Percentiles rank a stretch among this genome's conserved stretches.
phyloP scores from a whole-genome alignment of 2,113 vertebrate species.

The Chrysochloris asiatica region DNA sequence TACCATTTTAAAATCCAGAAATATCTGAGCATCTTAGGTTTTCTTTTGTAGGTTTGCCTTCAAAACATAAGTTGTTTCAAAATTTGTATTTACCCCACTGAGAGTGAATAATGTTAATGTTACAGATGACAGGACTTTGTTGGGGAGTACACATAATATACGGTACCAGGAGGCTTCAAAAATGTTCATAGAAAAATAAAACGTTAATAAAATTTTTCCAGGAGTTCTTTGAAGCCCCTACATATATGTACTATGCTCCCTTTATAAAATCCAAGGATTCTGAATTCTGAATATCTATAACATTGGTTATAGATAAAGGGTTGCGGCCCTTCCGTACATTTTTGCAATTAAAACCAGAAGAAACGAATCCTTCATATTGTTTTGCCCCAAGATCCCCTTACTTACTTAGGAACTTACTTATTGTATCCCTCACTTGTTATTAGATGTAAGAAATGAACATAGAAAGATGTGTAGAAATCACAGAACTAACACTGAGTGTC shows the following conservation, averaged over 20 bases:
- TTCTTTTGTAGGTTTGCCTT: slow-evolving; percentile 5
- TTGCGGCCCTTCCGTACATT: not conserved
- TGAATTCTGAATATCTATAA: slow-evolving; percentile 41
- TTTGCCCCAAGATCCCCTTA: not conserved
- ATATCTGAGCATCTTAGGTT: not conserved
- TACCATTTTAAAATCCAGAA: slow-evolving; percentile 24
- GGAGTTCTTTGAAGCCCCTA: too few relatives aligned
- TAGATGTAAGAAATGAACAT: not conserved
- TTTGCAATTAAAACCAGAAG: not conserved
- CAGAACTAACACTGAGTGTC: not conserved
- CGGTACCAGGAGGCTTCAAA: too few relatives aligned
- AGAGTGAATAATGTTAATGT: not conserved
- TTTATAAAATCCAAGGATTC: slow-evolving; percentile 12
- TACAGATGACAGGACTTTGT: not conserved
- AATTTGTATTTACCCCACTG: slow-evolving; percentile 9
- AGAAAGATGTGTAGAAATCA: not conserved
- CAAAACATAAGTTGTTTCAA: too few relatives aligned
- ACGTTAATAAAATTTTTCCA: too few relatives aligned
- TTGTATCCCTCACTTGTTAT: not conserved
- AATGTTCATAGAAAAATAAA: too few relatives aligned
- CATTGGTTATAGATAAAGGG: not conserved
- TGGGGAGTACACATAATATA: not conserved
- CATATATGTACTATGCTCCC: not conserved
- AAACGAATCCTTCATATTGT: not conserved
- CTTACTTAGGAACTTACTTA: not conserved